Base-by-base conservation (phyloP, 2,797 vertebrate genomes). In the Falco naumanni region DNA sequence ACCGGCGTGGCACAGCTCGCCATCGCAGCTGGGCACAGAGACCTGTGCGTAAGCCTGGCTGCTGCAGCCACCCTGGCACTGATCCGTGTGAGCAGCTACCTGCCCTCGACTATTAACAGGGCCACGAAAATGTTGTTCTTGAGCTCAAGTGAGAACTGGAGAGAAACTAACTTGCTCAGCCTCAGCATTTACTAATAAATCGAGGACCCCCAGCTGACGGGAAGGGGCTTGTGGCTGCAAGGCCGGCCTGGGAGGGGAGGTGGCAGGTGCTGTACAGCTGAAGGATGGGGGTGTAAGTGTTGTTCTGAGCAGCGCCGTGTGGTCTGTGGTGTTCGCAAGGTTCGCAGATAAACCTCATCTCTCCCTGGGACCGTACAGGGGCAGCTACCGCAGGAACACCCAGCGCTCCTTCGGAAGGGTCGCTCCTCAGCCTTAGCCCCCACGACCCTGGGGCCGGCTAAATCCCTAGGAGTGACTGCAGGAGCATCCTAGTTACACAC, bases 31-130 rank as follows among this genome's bases (percentile, higher is more conserved):
- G 39, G 39, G 39, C 39, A 24, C 21, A 8, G 50, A 11, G 1
- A 11, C 1, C 7, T 3, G 0, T 1, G 1, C 9, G 9, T 16
- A 0, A 28, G 39, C 84, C 51, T 21, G 10, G 39, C 4, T 29
- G 39, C 5, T 65, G 51, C 25, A 79, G 68, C 74, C 25, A 11
- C 24, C 60, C 25, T 41, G 22, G 39, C 83, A 45, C 25, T 3
- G 3, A 12, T 33, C 41, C 6, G 19, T 3, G 14, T 9, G 70
- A 43, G 57, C 66, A 43, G 45, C 78, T 31, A 45, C 25, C 39
- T 20, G 45, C 33, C 18, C 59, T 7, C 6, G 33, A 20, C 47
- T 50, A 10, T 16, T 34, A 31, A 31, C 15, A 53, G 31, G 37
- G 21, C 34, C 10, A 1, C 10, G 16, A 25, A 31, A 17, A 1